Evolutionary conservation across 2,113 vertebrate genomes (phyloP).

Genomic region (Alouatta palliata): DNA sequence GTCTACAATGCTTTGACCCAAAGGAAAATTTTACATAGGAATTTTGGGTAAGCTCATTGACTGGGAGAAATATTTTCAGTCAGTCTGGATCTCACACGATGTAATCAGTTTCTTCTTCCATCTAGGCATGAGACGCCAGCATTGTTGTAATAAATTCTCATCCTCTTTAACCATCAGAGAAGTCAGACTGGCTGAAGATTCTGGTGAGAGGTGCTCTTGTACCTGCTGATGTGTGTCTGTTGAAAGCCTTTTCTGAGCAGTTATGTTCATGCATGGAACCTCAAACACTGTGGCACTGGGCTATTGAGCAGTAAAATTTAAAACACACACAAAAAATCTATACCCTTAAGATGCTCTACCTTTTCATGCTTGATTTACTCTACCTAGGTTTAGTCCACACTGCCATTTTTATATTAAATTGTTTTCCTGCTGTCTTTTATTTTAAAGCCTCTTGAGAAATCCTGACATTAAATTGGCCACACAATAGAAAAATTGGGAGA

Average conservation of each 20-base stretch:
- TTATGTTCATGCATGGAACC: not conserved
- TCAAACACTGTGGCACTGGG: not conserved
- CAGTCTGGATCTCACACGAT: not conserved
- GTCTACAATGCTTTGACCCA: not conserved
- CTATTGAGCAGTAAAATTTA: constrained; percentile 1
- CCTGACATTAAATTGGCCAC: constrained; percentile 47
- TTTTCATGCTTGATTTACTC: constrained; percentile 62
- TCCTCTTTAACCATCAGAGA: constrained; percentile 12
- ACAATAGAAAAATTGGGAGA: constrained; percentile 68
- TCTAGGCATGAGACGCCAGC: not conserved
- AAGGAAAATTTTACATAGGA: not conserved
- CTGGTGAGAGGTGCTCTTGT: not conserved
- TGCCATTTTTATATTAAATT: constrained; percentile 68
- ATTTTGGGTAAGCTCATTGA: not conserved
- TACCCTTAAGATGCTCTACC: not conserved
- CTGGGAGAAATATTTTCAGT: not conserved
- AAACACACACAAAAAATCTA: not conserved
- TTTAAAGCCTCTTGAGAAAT: constrained; percentile 63
- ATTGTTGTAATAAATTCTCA: not conserved
- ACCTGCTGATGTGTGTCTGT: not conserved
- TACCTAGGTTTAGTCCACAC: constrained; percentile 2
- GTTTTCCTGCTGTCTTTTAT: constrained; percentile 59
- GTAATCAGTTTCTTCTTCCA: not conserved
- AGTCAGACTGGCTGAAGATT: not conserved
- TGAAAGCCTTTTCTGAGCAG: not conserved